phyloP scores from a whole-genome alignment of 2,797 vertebrate genomes.

The Gallinago stenura region DNA sequence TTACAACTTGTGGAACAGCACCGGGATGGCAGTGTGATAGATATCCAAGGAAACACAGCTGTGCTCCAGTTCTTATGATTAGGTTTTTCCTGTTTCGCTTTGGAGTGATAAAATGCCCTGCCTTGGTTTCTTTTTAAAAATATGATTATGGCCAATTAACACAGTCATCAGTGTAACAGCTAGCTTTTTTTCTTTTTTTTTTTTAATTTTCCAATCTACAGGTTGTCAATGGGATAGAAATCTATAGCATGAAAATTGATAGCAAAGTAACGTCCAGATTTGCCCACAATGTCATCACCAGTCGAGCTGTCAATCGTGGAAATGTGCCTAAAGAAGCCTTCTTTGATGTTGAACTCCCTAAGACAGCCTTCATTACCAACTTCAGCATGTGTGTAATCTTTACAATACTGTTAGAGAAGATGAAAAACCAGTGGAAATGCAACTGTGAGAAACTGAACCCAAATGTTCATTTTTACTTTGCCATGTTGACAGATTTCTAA shows the following conservation, averaged over 20 bases:
- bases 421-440: not conserved
- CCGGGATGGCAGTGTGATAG: not conserved
- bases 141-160: not conserved
- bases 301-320: conserved; percentile 85
- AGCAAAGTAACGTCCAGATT: conserved; percentile 89
- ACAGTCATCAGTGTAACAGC: not conserved
- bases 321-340: conserved; percentile 84
- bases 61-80: not conserved
- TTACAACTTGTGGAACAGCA: not conserved
- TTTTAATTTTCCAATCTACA: conserved; percentile 55
- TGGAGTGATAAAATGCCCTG: not conserved
- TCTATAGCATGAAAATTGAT: conserved; percentile 85
- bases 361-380: conserved; percentile 92
- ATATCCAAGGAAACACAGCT: not conserved
- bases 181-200: not conserved
- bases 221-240: conserved; percentile 76
- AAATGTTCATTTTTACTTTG: not conserved
- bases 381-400: conserved; percentile 89
- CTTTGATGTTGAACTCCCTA: conserved; percentile 92
- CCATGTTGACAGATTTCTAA: not conserved
- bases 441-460: not conserved
- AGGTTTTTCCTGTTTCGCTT: not conserved
- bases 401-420: not conserved
- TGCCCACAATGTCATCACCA: conserved; percentile 90
- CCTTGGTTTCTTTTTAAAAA: not conserved